Percentiles rank a stretch among this genome's conserved stretches.
Conservation (phyloP, 2,888 invertebrate species). For the Labia minor region DNA sequence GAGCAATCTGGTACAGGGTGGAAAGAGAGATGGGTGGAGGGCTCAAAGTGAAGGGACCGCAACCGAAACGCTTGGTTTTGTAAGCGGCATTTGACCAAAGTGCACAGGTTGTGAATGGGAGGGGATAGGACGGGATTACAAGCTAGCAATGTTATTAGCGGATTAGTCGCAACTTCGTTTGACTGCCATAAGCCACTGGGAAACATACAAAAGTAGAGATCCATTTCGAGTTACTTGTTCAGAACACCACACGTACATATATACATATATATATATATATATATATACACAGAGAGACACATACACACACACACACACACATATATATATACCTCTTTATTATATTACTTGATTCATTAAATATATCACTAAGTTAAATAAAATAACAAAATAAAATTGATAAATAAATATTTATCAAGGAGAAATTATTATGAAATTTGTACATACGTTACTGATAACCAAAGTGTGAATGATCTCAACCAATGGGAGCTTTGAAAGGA, state of each 20-base stretch:
- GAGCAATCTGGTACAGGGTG: not conserved
- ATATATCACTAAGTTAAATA: too few relatives aligned
- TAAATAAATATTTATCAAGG: too few relatives aligned
- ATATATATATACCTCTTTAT: too few relatives aligned
- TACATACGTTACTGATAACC: too few relatives aligned
- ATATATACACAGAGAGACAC: too few relatives aligned
- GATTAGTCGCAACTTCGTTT: conserved; percentile 7
- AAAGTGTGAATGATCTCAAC: too few relatives aligned
- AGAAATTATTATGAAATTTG: too few relatives aligned
- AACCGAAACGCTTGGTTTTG: conserved; percentile 13
- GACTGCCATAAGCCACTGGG: not conserved
- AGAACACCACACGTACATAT: not conserved
- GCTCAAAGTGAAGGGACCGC: conserved; percentile 2
- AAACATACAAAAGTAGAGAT: not conserved
- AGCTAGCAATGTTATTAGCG: not conserved
- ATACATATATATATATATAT: too few relatives aligned
- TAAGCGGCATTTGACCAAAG: conserved; percentile 7
- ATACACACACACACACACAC: too few relatives aligned
- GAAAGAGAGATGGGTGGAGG: not conserved
- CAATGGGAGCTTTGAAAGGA: too few relatives aligned
- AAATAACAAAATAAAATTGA: too few relatives aligned
- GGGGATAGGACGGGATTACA: not conserved
- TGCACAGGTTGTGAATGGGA: not conserved
- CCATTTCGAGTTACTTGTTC: not conserved
- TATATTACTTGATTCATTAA: too few relatives aligned